phyloP scores from a whole-genome alignment of 2,797 vertebrate genomes.

The Macropus fuliginosus region DNA sequence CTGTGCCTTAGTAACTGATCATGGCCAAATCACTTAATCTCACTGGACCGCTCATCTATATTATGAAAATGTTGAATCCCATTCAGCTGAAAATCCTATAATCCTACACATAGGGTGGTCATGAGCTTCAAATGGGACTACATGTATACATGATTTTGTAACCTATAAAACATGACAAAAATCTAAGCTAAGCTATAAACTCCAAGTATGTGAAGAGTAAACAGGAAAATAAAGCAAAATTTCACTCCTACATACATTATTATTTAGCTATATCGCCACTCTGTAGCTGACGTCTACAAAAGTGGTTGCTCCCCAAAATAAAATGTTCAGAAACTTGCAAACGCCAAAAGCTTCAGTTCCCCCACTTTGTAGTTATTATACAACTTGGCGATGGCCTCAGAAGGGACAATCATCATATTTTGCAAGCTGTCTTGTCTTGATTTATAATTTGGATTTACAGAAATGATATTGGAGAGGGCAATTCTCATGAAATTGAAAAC shows the following conservation, averaged over 20 bases:
- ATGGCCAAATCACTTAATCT: neutral
- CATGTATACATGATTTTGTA: neutral
- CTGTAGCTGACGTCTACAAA: conserved; percentile 63
- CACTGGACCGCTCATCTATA: neutral
- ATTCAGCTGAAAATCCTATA: neutral
- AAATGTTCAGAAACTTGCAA: conserved; percentile 67
- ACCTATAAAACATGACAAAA: neutral
- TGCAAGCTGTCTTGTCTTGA: conserved; percentile 77
- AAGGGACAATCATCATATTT: conserved; percentile 80
- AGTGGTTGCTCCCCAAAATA: conserved; percentile 70
- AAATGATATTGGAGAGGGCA: conserved; percentile 74
- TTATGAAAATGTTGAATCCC: neutral
- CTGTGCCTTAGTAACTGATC: neutral
- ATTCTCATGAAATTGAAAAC: conserved; percentile 74
- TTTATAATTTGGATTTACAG: conserved; percentile 77
- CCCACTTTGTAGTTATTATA: conserved; percentile 57
- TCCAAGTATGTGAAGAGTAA: neutral
- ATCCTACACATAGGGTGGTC: neutral
- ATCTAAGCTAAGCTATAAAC: neutral
- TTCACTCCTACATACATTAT: conserved; percentile 54
- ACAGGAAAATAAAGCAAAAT: conserved; percentile 39
- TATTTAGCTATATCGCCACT: conserved; percentile 51
- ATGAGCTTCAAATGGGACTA: neutral
- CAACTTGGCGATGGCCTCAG: conserved; percentile 69
- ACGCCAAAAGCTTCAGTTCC: conserved; percentile 66